Conservation (phyloP, 2,797 vertebrate genomes). For the Capromys pilorides region DNA sequence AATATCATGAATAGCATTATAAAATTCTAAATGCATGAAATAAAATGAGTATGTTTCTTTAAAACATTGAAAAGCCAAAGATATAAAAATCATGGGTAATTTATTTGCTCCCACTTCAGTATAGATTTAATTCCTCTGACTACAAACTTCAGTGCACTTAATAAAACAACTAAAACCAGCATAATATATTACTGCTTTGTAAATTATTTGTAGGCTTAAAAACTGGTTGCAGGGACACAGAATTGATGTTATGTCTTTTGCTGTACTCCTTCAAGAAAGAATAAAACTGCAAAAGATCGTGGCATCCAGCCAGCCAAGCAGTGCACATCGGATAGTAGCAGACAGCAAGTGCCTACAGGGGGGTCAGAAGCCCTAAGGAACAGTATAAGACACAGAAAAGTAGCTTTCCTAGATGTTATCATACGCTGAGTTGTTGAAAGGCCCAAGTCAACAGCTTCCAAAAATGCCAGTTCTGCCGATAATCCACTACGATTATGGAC, state of each 20-base stretch:
- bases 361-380: background rate
- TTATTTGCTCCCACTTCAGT: background rate
- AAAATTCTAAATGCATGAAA: background rate
- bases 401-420: background rate
- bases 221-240: background rate
- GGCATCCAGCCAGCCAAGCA: background rate
- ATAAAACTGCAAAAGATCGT: background rate
- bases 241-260: background rate
- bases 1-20: background rate
- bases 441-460: too few species aligned
- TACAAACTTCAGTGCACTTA: background rate
- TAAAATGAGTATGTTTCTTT: background rate
- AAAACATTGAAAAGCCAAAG: constrained; percentile 1
- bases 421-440: too few species aligned
- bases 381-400: background rate
- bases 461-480: too few species aligned
- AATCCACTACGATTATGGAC: too few species aligned
- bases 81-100: background rate
- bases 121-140: constrained; percentile 1
- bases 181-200: background rate
- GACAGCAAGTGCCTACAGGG: background rate
- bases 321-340: background rate
- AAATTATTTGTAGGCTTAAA: background rate
- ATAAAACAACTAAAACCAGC: background rate
- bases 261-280: background rate